Percentiles rank a stretch among this genome's conserved stretches.
phyloP scores from a whole-genome alignment of 2,888 invertebrate species.

The Acleris sparsana region DNA sequence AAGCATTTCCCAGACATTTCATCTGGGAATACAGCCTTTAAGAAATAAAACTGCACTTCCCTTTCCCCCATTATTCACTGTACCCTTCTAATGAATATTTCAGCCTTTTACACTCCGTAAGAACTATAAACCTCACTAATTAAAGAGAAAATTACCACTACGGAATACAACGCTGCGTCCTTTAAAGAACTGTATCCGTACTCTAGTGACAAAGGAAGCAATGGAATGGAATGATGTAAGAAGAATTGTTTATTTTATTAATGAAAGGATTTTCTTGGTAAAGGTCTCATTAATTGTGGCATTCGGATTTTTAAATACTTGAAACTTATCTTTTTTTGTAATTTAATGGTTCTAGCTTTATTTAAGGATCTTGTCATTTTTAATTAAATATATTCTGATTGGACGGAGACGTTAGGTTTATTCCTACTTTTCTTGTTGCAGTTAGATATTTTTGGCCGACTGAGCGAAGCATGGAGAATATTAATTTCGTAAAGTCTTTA shows the following conservation, averaged over 20 bases:
- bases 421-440: no score
- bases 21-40: slow-evolving; percentile 1
- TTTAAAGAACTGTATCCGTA: background rate
- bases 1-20: slow-evolving; percentile 8
- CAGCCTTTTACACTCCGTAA: background rate
- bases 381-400: no score
- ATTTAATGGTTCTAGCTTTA: background rate
- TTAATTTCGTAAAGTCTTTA: no score
- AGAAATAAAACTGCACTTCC: slow-evolving; percentile 22
- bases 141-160: background rate
- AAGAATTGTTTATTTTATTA: background rate
- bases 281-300: slow-evolving; percentile 22
- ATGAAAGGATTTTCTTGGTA: slow-evolving; percentile 8
- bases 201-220: background rate
- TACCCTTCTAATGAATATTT: slow-evolving; percentile 29
- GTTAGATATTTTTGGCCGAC: no score
- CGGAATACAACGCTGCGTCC: background rate
- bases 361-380: background rate
- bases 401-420: no score
- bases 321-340: background rate
- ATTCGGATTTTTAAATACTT: slow-evolving; percentile 1
- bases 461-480: no score
- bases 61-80: slow-evolving; percentile 22
- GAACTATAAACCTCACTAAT: background rate
- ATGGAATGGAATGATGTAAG: background rate